These are phyloP conservation scores for Sarcophaga subvicina DNA, from an alignment of 2,888 invertebrate species.

Conservation along the genomic window DNA sequence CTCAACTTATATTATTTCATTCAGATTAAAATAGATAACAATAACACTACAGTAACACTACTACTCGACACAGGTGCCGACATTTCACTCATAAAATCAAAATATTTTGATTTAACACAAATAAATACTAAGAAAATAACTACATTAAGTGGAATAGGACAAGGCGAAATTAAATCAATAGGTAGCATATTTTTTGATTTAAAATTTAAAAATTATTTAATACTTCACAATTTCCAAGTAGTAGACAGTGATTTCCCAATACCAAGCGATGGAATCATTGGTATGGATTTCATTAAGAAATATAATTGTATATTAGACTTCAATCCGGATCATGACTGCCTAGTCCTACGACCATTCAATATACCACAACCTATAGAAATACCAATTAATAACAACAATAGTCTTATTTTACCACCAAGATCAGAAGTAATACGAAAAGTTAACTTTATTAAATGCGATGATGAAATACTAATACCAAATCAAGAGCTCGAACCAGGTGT, in stretches of 20 bases:
- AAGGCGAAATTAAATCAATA: neutral
- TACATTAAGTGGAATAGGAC: neutral
- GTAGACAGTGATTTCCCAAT: neutral
- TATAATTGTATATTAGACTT: no score
- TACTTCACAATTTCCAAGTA: neutral
- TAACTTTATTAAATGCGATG: neutral
- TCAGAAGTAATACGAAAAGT: neutral
- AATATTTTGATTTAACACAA: neutral
- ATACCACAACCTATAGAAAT: no score
- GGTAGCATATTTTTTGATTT: neutral
- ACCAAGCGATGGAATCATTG: neutral
- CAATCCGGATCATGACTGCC: no score
- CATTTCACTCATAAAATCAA: neutral
- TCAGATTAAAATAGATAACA: no score
- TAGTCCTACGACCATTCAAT: no score
- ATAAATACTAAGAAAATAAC: neutral
- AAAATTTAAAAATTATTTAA: neutral
- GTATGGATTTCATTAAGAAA: neutral
- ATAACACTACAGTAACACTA: no score
- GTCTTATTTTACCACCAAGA: no score
- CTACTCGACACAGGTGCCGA: neutral
- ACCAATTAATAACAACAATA: no score
- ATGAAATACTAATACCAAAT: slow-evolving; percentile 1
- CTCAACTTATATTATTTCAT: no score
- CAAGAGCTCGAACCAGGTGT: slow-evolving; percentile 6